Conservation (phyloP, 2,113 vertebrate species). For the Dissostichus mawsoni region DNA sequence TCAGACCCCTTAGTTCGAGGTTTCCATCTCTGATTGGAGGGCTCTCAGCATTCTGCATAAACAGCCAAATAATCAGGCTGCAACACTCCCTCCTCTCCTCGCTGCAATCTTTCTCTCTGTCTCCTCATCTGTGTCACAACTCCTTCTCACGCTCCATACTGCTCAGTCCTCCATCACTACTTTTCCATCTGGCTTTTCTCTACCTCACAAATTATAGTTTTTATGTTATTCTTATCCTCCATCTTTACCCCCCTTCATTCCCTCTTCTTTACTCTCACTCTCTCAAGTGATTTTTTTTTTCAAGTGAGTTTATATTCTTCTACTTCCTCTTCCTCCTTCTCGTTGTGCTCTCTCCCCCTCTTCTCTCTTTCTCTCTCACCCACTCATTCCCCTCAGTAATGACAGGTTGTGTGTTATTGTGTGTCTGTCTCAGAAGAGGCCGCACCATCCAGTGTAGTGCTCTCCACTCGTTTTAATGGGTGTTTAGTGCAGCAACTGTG, state of each 20-base stretch:
- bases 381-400: constrained; percentile 59
- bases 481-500: constrained; percentile 63
- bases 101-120: constrained; percentile 48
- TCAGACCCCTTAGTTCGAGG: constrained; percentile 69
- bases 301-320: constrained; percentile 60
- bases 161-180: constrained; percentile 38
- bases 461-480: constrained; percentile 74
- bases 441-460: constrained; percentile 70
- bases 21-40: constrained; percentile 80
- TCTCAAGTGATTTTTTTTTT: constrained; percentile 63
- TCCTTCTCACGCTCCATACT: constrained; percentile 42
- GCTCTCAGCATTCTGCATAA: constrained; percentile 76
- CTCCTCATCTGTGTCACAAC: constrained; percentile 42
- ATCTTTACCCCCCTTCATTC: constrained; percentile 23
- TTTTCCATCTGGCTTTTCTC: constrained; percentile 59
- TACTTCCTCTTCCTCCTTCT: constrained; percentile 26
- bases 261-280: constrained; percentile 44
- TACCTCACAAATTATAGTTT: constrained; percentile 70
- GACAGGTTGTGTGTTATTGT: constrained; percentile 78
- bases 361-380: constrained; percentile 19
- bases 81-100: constrained; percentile 48
- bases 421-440: constrained; percentile 71
- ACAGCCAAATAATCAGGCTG: constrained; percentile 78
- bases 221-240: constrained; percentile 62
- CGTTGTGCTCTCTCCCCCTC: neutral